Percentiles rank a stretch among this genome's conserved stretches.
Conservation (phyloP, 2,113 vertebrate genomes). For the Oreochromis niloticus region DNA sequence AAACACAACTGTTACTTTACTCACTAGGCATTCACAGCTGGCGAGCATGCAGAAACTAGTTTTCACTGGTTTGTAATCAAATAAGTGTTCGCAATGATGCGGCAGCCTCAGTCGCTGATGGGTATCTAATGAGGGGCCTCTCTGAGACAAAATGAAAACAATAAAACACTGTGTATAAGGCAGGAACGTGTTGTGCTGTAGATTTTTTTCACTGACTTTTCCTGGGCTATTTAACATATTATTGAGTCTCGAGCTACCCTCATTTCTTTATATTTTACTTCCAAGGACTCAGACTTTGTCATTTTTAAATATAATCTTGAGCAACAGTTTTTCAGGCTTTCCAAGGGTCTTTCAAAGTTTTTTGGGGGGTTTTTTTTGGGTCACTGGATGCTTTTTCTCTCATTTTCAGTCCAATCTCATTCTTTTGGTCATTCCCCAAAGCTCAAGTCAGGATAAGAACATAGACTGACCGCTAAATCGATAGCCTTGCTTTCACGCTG, state of each 20-base stretch:
- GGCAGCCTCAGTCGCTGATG: neutral
- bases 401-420: neutral
- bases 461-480: fast-evolving
- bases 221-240: neutral
- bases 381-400: neutral
- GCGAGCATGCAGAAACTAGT: neutral
- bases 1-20: neutral
- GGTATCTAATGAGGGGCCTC: neutral
- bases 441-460: neutral
- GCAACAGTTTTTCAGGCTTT: neutral
- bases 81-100: neutral
- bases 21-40: neutral
- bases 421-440: neutral
- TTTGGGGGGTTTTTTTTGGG: no score
- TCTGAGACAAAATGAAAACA: neutral
- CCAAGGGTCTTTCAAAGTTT: neutral
- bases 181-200: neutral
- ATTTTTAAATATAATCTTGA: neutral
- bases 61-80: conserved; percentile 12
- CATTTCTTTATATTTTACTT: neutral
- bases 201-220: neutral
- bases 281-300: neutral
- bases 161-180: neutral
- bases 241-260: neutral
- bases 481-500: neutral